Evolutionary conservation across 2,113 vertebrate genomes (phyloP).

Genomic region (Ardeotis arabs): DNA sequence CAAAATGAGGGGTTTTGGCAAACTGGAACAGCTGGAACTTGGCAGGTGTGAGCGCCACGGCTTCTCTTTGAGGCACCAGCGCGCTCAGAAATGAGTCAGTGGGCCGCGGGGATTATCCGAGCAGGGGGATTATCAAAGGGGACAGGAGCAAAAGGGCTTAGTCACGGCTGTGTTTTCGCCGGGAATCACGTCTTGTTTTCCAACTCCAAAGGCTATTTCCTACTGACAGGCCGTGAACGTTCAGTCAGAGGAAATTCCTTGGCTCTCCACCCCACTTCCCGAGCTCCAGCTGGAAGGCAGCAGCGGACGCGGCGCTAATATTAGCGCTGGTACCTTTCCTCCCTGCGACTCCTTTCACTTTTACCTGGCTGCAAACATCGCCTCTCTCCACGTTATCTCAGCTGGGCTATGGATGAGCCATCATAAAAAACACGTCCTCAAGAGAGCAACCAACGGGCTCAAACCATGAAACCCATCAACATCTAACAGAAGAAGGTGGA

Average conservation of each 20-base stretch:
- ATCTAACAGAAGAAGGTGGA: background rate
- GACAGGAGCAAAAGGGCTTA: slow-evolving; percentile 23
- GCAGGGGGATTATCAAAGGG: background rate
- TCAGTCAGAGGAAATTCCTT: slow-evolving; percentile 63
- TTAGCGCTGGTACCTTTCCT: slow-evolving; percentile 10
- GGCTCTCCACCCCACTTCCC: slow-evolving; percentile 39
- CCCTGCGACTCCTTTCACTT: slow-evolving; percentile 32
- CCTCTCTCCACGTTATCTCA: background rate
- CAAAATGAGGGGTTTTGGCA: no score
- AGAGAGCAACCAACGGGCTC: background rate
- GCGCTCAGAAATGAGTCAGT: background rate
- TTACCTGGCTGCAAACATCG: background rate
- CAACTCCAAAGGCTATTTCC: slow-evolving; percentile 57
- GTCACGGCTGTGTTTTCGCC: slow-evolving; percentile 47
- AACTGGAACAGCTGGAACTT: background rate
- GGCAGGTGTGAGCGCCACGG: background rate
- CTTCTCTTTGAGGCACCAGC: background rate
- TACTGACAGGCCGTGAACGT: background rate
- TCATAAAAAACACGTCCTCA: background rate
- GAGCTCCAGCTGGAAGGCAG: slow-evolving; percentile 19
- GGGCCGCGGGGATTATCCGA: background rate
- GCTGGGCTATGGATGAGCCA: background rate
- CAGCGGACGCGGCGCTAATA: background rate
- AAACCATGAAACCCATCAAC: background rate
- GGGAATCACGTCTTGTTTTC: slow-evolving; percentile 36